phyloP scores from a whole-genome alignment of 1,140 invertebrate genomes.

The Bombus balteatus region DNA sequence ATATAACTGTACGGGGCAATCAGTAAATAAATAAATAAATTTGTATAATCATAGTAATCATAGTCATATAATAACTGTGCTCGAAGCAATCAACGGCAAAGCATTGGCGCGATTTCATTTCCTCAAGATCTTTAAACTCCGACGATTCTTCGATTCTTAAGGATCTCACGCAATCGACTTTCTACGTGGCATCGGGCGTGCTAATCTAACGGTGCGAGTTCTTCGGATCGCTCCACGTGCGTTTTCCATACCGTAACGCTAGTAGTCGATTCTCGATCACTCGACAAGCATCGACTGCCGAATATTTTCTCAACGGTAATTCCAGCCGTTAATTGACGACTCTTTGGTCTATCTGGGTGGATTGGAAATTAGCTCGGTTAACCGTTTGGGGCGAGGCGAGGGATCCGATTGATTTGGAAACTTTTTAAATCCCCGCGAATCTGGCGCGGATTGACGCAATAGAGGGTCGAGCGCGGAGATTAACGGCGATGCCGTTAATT shows the following conservation, averaged over 20 bases:
- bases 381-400: neutral
- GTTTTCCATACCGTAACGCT: neutral
- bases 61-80: no score
- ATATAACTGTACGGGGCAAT: no score
- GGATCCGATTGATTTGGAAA: conserved; percentile 28
- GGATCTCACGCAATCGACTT: neutral
- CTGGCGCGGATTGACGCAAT: conserved; percentile 43
- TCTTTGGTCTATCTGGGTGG: neutral
- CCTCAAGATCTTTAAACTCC: no score
- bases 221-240: no score
- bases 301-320: neutral
- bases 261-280: neutral
- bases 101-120: no score
- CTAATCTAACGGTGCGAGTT: neutral
- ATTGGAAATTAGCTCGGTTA: conserved; percentile 23
- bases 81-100: no score
- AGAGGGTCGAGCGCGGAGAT: conserved; percentile 47
- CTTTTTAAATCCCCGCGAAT: conserved; percentile 43
- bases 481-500: conserved; percentile 58
- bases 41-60: no score
- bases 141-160: no score
- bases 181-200: no score
- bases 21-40: no score
- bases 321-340: neutral
- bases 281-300: neutral